Evolutionary conservation across 2,797 vertebrate species (phyloP).

Genomic region (Sarcophilus harrisii): DNA sequence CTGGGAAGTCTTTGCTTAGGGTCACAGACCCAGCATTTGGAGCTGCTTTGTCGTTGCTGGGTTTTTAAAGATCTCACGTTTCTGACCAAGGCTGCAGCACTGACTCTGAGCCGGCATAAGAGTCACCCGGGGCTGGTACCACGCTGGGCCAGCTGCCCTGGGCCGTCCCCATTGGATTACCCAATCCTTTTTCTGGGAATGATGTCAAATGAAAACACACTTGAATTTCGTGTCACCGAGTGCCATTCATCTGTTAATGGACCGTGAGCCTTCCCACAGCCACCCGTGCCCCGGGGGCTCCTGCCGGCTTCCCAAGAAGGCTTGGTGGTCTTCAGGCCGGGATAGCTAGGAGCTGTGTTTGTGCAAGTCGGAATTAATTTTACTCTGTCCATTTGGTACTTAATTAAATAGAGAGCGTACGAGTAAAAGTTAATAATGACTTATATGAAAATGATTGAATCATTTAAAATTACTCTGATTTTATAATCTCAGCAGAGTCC

Average conservation of each 20-base stretch:
- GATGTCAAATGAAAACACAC: neutral
- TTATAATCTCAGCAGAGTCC: neutral
- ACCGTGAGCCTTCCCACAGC: neutral
- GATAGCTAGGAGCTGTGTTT: neutral
- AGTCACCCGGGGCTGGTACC: neutral
- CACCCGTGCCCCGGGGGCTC: neutral
- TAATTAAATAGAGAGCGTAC: constrained; percentile 55
- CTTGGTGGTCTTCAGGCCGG: neutral
- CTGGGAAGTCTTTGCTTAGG: neutral
- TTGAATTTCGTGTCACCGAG: neutral
- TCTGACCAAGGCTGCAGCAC: neutral
- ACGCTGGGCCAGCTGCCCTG: neutral
- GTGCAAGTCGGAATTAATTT: neutral
- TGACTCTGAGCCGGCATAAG: neutral
- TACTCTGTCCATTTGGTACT: constrained; percentile 39
- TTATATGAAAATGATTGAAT: constrained; percentile 49
- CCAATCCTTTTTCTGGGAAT: neutral
- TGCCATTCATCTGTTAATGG: neutral
- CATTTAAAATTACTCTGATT: constrained; percentile 39
- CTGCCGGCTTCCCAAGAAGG: neutral
- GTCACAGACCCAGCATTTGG: neutral
- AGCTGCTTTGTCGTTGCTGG: neutral
- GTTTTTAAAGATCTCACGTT: neutral
- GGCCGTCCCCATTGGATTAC: neutral
- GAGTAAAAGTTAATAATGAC: constrained; percentile 56